Percentiles rank a stretch among this genome's conserved stretches.
Evolutionary conservation across 1,140 invertebrate genomes (phyloP).

Genomic region (Parapsyche elsis): DNA sequence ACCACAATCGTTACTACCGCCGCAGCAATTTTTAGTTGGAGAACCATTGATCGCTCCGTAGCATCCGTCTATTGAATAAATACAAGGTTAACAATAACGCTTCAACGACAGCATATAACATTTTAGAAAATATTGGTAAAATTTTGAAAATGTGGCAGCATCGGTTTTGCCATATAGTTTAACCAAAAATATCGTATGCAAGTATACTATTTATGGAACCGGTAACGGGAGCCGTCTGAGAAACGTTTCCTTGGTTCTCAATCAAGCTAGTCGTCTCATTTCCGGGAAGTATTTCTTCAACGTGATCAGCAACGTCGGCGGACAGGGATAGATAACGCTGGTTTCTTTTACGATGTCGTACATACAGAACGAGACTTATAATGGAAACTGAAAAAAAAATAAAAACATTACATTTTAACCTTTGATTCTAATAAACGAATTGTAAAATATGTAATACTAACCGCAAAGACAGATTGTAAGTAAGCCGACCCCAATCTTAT

Average conservation of each 20-base stretch:
- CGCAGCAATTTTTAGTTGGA: slow-evolving; percentile 62
- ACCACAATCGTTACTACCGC: slow-evolving; percentile 60
- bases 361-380: slow-evolving; percentile 63
- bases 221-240: slow-evolving; percentile 44
- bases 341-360: slow-evolving; percentile 62
- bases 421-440: background rate
- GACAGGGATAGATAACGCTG: slow-evolving; percentile 59
- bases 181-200: slow-evolving; percentile 7
- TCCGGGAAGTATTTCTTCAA: slow-evolving; percentile 47
- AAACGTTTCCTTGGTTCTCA: slow-evolving; percentile 57
- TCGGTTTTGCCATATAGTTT: too few relatives aligned
- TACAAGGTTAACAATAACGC: background rate
- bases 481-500: slow-evolving; percentile 61
- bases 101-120: too few relatives aligned
- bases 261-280: slow-evolving; percentile 63
- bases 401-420: slow-evolving; percentile 16
- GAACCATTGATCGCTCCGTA: slow-evolving; percentile 65
- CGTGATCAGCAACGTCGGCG: slow-evolving; percentile 54
- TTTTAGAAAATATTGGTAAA: too few relatives aligned
- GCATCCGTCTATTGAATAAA: slow-evolving; percentile 56
- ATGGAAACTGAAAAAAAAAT: slow-evolving; percentile 60
- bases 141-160: too few relatives aligned
- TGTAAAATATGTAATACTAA: slow-evolving; percentile 11
- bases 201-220: slow-evolving; percentile 41
- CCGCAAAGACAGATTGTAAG: slow-evolving; percentile 63